Evolutionary conservation across 2,888 invertebrate genomes (phyloP), one percentile per base, ranked within the genome.

Genomic region (Gnatocerus cornutus): DNA sequence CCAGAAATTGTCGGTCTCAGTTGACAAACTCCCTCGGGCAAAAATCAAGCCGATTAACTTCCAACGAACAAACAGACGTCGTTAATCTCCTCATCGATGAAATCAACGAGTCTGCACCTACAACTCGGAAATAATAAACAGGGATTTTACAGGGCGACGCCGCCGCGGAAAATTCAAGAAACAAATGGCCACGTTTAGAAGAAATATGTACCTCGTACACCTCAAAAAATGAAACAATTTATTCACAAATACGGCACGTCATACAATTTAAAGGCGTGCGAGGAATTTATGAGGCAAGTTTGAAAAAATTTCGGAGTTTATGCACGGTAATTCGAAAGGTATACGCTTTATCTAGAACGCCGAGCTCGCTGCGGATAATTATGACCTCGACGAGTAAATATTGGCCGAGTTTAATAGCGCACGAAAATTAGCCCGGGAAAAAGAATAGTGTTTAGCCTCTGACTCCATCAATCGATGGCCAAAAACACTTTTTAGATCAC

Each of bases 201-300:
- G 71, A 73, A 69, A 73, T 71, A 73, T 73, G 66, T 58, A 65
- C 62, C 43, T 64, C 56, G 59, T 69, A 67, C 61, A 62, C 58
- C 70, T 62, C 70, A 73, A 72, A 67, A 73, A 71, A 73, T 71
- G 69, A 71, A 71, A 71, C 71, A 73, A 73, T 73, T 71, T 67
- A 69, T 73, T 41, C 59, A 46, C 55, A 65, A 65, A 69, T 43
- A 66, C 50, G 46, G 43, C 63, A 64, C 53, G 61, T 62, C 52
- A 61, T 39, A 68, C 37, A 53, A 62, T 68, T 68, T 68, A 68
- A 67, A 59, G 52, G 50, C 52, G 58, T 56, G 58, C 43, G 46
- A 56, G 39, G 56, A 65, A 65, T 65, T 65, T 66, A 56, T 48
- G 56, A 56, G 39, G 14, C 45, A 64, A 53, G 10, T 59, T 45